Percentiles rank a stretch among this genome's conserved stretches.
Evolutionary conservation across 1,140 invertebrate species (phyloP).

Genomic region (Forficula auricularia): DNA sequence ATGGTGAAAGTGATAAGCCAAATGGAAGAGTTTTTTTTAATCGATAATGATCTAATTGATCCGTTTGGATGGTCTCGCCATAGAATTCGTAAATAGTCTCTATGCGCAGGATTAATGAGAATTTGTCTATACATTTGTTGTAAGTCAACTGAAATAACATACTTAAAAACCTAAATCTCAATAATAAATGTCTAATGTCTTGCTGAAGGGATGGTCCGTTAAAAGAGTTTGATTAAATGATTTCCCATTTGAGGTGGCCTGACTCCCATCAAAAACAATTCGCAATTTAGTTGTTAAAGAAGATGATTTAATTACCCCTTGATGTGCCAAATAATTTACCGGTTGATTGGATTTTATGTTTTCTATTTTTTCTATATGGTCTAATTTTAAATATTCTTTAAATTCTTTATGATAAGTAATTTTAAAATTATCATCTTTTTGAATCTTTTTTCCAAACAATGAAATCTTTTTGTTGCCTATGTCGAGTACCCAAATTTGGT

Average conservation of each 20-base stretch:
- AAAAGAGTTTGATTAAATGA: conserved; percentile 25
- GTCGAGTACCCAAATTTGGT: no score
- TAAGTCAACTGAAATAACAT: conserved; percentile 26
- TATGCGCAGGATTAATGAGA: conserved; percentile 18
- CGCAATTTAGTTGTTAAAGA: conserved; percentile 20
- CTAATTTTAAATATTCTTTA: no score
- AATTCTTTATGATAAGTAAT: no score
- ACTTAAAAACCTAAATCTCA: conserved; percentile 24
- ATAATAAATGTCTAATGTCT: conserved; percentile 23
- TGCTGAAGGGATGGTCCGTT: conserved; percentile 24
- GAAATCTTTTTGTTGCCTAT: no score
- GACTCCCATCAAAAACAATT: conserved; percentile 24
- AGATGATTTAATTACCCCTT: conserved; percentile 20
- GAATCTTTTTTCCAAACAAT: no score
- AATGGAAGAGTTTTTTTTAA: conserved; percentile 19
- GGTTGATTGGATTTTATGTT: no score
- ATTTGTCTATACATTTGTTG: conserved; percentile 26
- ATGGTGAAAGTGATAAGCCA: conserved; percentile 12
- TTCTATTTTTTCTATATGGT: no score
- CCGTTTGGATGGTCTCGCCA: conserved; percentile 20
- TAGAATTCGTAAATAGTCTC: conserved; percentile 24
- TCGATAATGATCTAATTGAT: conserved; percentile 15
- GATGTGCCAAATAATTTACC: conserved; percentile 30
- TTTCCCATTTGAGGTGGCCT: conserved; percentile 17
- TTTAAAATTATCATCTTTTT: no score